Conservation (phyloP, 2,888 invertebrate species). For the Anagyrus pseudococci region DNA sequence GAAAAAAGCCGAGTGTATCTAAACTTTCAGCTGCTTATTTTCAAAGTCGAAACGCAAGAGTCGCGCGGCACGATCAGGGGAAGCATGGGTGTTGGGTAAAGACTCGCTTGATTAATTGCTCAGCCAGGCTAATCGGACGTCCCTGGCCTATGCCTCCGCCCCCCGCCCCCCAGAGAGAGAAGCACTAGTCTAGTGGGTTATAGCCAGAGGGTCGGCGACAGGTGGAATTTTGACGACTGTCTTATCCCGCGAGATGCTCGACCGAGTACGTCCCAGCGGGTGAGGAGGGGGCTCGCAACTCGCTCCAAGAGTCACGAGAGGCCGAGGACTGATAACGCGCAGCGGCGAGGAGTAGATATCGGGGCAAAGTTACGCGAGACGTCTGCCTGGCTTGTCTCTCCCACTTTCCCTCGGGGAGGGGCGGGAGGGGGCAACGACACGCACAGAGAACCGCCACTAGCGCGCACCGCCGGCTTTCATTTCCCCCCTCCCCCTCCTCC, state of each 20-base stretch:
- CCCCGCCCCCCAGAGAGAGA: background rate
- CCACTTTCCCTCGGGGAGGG: background rate
- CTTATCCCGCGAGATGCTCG: too few species aligned
- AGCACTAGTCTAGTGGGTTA: constrained; percentile 5
- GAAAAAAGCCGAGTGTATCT: too few species aligned
- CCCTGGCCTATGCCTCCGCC: too few species aligned
- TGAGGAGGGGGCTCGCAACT: too few species aligned
- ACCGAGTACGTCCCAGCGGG: too few species aligned
- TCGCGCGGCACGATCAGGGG: too few species aligned
- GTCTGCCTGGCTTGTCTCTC: too few species aligned
- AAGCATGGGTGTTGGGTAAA: background rate
- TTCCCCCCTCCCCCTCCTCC: background rate
- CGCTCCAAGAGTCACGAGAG: constrained; percentile 37
- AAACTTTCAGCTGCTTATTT: too few species aligned
- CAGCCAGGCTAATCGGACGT: too few species aligned
- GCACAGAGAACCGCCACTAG: too few species aligned
- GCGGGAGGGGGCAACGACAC: background rate
- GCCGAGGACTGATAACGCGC: constrained; percentile 38
- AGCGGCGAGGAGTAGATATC: constrained; percentile 36
- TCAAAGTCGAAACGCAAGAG: too few species aligned
- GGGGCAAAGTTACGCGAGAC: constrained; percentile 1
- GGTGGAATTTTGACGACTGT: constrained; percentile 30
- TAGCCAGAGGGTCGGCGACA: constrained; percentile 21
- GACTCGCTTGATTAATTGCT: constrained; percentile 1
- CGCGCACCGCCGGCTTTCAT: too few species aligned